These are phyloP conservation scores for Conus canariensis DNA, from an alignment of 2,888 invertebrate species.

Conservation along the genomic window DNA sequence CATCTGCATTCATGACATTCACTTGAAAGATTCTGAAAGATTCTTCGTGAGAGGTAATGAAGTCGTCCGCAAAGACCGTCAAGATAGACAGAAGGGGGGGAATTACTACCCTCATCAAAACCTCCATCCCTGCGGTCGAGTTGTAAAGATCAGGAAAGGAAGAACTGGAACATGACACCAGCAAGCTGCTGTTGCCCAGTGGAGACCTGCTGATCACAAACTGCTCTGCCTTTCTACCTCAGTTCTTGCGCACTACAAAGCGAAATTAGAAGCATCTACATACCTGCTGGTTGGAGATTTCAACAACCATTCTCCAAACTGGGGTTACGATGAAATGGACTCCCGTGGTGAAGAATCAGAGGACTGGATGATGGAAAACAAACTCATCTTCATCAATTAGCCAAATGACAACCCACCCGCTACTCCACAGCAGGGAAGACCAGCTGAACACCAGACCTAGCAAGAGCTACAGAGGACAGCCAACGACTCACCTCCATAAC, in stretches of 20 bases:
- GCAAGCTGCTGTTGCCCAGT: too few species aligned
- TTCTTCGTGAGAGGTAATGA: conserved; percentile 20
- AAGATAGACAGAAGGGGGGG: conserved; percentile 14
- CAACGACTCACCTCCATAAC: background rate
- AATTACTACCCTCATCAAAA: conserved; percentile 3
- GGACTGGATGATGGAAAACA: background rate
- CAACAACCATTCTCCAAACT: background rate
- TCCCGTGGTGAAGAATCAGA: background rate
- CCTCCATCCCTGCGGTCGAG: background rate
- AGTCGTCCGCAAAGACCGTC: background rate
- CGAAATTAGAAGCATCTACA: too few species aligned
- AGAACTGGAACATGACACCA: too few species aligned
- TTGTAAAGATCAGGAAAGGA: background rate
- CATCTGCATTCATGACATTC: background rate
- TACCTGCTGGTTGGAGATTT: background rate
- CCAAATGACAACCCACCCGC: background rate
- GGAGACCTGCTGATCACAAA: too few species aligned
- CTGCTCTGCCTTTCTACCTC: too few species aligned
- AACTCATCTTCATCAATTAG: background rate
- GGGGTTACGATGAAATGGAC: background rate
- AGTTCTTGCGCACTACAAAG: too few species aligned
- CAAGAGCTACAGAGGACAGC: background rate
- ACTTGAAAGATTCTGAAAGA: background rate
- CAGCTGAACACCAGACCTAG: background rate
- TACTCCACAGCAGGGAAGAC: too few species aligned